Evolutionary conservation across 2,113 vertebrate genomes (phyloP).

Genomic region (Boleophthalmus pectinirostris): DNA sequence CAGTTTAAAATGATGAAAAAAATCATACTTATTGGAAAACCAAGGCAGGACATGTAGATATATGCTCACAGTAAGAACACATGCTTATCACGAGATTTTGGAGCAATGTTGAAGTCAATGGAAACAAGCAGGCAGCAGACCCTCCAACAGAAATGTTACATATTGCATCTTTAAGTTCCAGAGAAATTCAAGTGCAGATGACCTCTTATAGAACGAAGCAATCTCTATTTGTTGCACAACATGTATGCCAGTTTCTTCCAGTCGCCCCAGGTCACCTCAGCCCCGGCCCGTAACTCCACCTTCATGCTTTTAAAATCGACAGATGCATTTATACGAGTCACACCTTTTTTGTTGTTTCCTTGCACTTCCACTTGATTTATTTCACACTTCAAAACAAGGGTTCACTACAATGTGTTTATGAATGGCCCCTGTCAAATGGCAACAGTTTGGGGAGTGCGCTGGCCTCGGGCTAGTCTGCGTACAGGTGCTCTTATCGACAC

Average conservation of each 20-base stretch:
- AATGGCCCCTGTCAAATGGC: slow-evolving; percentile 45
- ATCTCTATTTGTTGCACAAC: neutral
- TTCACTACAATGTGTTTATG: slow-evolving; percentile 43
- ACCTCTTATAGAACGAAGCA: neutral
- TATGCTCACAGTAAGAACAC: too few species aligned
- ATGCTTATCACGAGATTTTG: too few species aligned
- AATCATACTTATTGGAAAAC: neutral
- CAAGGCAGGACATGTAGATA: neutral
- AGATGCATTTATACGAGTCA: slow-evolving; percentile 53
- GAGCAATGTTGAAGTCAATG: too few species aligned
- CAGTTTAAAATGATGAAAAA: neutral
- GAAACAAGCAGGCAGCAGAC: too few species aligned
- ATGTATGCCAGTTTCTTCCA: slow-evolving; percentile 18
- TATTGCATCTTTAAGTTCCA: neutral
- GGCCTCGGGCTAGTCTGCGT: slow-evolving; percentile 41
- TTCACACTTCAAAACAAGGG: slow-evolving; percentile 43
- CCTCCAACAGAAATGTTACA: neutral
- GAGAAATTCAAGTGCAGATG: too few species aligned
- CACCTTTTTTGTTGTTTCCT: slow-evolving; percentile 46
- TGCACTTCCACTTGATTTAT: slow-evolving; percentile 58
- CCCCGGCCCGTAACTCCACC: slow-evolving; percentile 28
- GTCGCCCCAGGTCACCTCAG: slow-evolving; percentile 33
- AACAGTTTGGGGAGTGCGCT: slow-evolving; percentile 26
- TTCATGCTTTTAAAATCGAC: slow-evolving; percentile 37
- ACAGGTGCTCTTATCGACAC: slow-evolving; percentile 39